These are phyloP conservation scores for Erpobdella octoculata DNA, from an alignment of 2,888 invertebrate genomes.

Conservation along the genomic window DNA sequence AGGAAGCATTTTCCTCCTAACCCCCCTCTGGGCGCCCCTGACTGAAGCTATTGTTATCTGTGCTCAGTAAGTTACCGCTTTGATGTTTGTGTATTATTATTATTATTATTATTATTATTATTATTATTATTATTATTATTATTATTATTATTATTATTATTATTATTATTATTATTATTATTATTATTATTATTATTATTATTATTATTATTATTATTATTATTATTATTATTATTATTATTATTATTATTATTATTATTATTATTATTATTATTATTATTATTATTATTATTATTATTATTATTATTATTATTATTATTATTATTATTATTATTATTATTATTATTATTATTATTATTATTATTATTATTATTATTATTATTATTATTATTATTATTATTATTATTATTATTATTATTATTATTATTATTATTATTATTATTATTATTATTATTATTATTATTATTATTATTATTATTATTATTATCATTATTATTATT, in stretches of 20 bases:
- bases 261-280: not conserved
- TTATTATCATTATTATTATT: not conserved
- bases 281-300: not conserved
- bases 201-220: not conserved
- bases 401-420: not conserved
- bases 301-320: not conserved
- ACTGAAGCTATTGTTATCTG: too few species aligned
- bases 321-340: conserved; percentile 6
- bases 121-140: not conserved
- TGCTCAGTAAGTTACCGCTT: not conserved
- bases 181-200: not conserved
- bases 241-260: conserved; percentile 2
- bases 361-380: conserved; percentile 13
- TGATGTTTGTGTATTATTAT: not conserved
- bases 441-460: not conserved
- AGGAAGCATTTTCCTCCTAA: too few species aligned
- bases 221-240: conserved; percentile 10
- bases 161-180: conserved; percentile 6
- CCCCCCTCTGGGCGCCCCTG: too few species aligned
- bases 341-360: conserved; percentile 1
- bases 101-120: not conserved
- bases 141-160: not conserved
- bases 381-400: not conserved
- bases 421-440: not conserved
- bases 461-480: not conserved